phyloP scores from a whole-genome alignment of 1,140 invertebrate genomes.

The Amyelois transitella region DNA sequence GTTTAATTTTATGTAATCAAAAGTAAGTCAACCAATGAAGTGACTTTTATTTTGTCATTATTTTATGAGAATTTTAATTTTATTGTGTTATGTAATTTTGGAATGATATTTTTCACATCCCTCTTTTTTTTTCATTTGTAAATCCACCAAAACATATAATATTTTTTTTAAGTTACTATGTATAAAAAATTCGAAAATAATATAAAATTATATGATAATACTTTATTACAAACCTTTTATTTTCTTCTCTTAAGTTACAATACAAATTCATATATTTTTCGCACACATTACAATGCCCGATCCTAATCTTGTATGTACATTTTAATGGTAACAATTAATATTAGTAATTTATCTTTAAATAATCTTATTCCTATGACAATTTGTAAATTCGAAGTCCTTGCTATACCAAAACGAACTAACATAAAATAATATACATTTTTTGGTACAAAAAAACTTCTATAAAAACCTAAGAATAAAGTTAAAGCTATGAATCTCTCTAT shows the following conservation, averaged over 20 bases:
- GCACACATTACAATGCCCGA: constrained; percentile 44
- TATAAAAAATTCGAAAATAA: background rate
- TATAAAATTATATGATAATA: constrained; percentile 18
- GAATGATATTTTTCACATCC: no score
- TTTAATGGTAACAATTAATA: constrained; percentile 55
- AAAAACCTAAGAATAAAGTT: constrained; percentile 44
- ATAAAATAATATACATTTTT: constrained; percentile 64
- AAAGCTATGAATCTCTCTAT: constrained; percentile 66
- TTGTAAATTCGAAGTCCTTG: constrained; percentile 51
- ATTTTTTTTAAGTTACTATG: background rate
- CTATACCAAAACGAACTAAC: constrained; percentile 59
- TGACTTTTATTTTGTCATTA: no score
- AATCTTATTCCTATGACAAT: constrained; percentile 58
- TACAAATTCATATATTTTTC: constrained; percentile 29
- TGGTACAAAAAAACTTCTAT: constrained; percentile 65
- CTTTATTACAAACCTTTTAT: constrained; percentile 64
- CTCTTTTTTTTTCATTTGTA: no score
- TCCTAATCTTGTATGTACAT: constrained; percentile 43
- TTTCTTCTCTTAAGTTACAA: constrained; percentile 48
- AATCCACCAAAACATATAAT: no score
- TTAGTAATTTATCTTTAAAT: constrained; percentile 57
- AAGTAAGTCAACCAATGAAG: no score
- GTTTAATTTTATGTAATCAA: no score
- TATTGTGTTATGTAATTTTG: no score
- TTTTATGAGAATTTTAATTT: no score